These are phyloP conservation scores for Equus przewalskii DNA, from an alignment of 2,113 vertebrate species.

Conservation along the genomic window DNA sequence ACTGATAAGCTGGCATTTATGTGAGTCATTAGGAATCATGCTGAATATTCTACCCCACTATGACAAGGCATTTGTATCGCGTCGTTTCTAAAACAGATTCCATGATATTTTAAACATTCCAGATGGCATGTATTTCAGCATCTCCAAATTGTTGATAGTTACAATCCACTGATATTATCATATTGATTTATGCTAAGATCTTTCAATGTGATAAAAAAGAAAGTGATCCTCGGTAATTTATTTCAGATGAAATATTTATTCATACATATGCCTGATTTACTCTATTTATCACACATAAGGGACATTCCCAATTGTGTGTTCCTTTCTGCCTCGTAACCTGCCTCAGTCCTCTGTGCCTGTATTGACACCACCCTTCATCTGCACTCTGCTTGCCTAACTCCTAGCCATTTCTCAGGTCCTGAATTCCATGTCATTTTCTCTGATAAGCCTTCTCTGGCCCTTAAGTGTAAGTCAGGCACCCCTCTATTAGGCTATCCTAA, in stretches of 20 bases:
- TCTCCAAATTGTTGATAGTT: background rate
- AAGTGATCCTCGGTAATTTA: background rate
- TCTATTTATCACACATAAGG: background rate
- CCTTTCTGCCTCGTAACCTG: background rate
- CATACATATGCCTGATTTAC: background rate
- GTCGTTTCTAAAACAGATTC: slow-evolving; percentile 41
- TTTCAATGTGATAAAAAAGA: background rate
- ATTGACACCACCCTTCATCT: background rate
- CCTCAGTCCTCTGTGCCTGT: background rate
- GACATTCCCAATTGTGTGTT: background rate
- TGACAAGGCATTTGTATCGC: background rate
- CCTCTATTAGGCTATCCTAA: background rate
- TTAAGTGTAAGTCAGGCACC: background rate
- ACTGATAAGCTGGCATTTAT: background rate
- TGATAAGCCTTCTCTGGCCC: background rate
- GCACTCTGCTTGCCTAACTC: background rate
- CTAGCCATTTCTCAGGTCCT: background rate
- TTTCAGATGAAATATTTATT: background rate
- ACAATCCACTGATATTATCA: background rate
- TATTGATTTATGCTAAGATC: background rate
- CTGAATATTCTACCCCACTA: background rate
- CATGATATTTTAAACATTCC: slow-evolving; percentile 2
- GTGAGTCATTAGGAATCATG: background rate
- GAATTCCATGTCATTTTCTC: background rate
- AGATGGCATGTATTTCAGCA: background rate